Evolutionary conservation across 2,113 vertebrate species (phyloP), one percentile per base, ranked within the genome.

Genomic region (Mesocricetus auratus): DNA sequence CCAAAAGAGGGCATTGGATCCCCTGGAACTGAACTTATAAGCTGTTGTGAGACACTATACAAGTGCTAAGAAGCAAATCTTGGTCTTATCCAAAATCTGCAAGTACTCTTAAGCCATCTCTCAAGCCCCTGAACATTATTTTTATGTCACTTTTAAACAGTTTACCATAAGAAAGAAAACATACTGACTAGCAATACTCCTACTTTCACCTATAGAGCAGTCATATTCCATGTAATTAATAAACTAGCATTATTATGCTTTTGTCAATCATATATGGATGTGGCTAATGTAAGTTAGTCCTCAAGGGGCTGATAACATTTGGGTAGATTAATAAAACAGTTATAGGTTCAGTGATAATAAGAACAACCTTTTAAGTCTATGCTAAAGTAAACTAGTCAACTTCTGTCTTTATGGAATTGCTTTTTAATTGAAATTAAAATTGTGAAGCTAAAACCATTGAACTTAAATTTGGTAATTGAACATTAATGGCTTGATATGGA

Each of bases 341-440:
- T 86, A 90, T 33, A 74, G n/a, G 53, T 92, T 21, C 69, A 24
- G 15, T 86, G 33, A 86, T 50, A 56, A 29, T 64, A 83, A 94
- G 50, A 88, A 36, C 26, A 81, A 87, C 24, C 3, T 62, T 62
- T 12, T 10, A 74, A 24, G 29, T 47, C 36, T 92, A 10, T 47
- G 4, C 42, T 68, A 66, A 53, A 83, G 3, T 29, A 11, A 92
- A 22, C 21, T 7, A 87, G 26, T 74, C 64, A 81, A 85, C 33
- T 90, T 96, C 33, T 88, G 58, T 21, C 33, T 93, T 93, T 74
- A 78, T 39, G 7, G 62, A 78, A 78, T 42, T 91, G 26, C 29
- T 66, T 45, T 90, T 94, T 62, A 94, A 83, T 21, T 92, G 69
- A 92, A 94, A 92, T 78, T 93, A 82, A 94, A 93, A 93, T 95